Evolutionary conservation across 2,888 invertebrate species (phyloP), one percentile per base, ranked within the genome.

Genomic region (Liopterus haemorrhoidalis): DNA sequence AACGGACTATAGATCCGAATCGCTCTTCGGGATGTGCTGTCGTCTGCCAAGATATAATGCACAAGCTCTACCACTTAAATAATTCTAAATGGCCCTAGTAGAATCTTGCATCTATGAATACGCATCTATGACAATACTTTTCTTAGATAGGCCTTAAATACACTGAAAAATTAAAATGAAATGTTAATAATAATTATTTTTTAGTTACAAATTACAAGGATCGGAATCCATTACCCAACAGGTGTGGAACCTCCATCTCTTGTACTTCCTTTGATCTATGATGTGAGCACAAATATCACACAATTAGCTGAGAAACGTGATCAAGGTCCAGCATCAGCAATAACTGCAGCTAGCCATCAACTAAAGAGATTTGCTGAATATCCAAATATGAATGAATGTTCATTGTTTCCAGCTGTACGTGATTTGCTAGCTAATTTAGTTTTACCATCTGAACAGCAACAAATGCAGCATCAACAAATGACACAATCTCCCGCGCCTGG

Each of bases 261-360:
- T 41, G 85, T 92, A 14, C 73, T 95, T 49, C 94, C 95, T 2
- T 73, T 95, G 49, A 85, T 95, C 32, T 92, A 95, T 67, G 94
- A 95, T 66, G 80, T 88, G 54, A 80, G 78, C 55, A 81, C 82
- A 31, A 95, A 95, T 68, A 73, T 84, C 31, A 92, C 92, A 5
- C 88, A 87, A 61, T 70, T 93, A 48, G 89, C 90, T 0, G 92
- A 92, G 64, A 83, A 86, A 58, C 75, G 86, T 32, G 89, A 89
- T 55, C 72, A 79, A 2, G 71, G 73, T 11, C 70, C 69, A 21
- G 75, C 76, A 5, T 73, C 78, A 1, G 75, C 75, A 2, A 74
- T 77, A 52, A 72, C 77, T 4, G 79, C 81, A 1, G 81, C 80
- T 0, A 79, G 76, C 42, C 68, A 76, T 14, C 73, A 82, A 46